A percentile compares a stretch with the other conserved stretches of the same genome.
phyloP scores from a whole-genome alignment of 2,888 invertebrate genomes.

The Emmelina monodactyla region DNA sequence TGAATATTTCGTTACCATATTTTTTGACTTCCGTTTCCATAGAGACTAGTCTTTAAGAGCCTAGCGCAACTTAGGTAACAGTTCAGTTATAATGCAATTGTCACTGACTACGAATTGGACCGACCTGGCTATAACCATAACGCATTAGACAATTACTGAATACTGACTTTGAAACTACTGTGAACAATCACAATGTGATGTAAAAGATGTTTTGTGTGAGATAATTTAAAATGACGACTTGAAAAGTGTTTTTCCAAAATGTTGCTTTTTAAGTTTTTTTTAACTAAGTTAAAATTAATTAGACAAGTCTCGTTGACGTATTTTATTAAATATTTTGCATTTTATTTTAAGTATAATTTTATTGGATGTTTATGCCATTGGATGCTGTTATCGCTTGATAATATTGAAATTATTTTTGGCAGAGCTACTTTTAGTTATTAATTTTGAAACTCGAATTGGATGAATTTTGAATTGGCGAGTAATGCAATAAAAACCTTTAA shows the following conservation, averaged over 20 bases:
- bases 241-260: constrained; percentile 62
- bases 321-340: constrained; percentile 41
- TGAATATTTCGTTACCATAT: constrained; percentile 50
- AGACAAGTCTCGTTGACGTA: constrained; percentile 36
- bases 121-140: neutral
- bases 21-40: constrained; percentile 45
- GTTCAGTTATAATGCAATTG: constrained; percentile 20
- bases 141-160: constrained; percentile 13
- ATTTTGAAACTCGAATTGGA: constrained; percentile 19
- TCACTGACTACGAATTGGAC: constrained; percentile 3
- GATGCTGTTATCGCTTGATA: constrained; percentile 23
- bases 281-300: constrained; percentile 43
- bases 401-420: constrained; percentile 13
- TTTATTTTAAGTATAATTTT: constrained; percentile 37
- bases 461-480: neutral
- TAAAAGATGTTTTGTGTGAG: constrained; percentile 59
- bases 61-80: constrained; percentile 44
- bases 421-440: constrained; percentile 29
- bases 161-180: too few species aligned
- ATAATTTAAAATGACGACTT: constrained; percentile 52
- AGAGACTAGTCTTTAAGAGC: constrained; percentile 57
- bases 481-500: constrained; percentile 62
- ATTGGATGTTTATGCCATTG: constrained; percentile 25
- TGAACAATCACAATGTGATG: constrained; percentile 51
- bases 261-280: constrained; percentile 51